Base-by-base conservation (phyloP, 2,888 invertebrate genomes). In the Graphium colonna region DNA sequence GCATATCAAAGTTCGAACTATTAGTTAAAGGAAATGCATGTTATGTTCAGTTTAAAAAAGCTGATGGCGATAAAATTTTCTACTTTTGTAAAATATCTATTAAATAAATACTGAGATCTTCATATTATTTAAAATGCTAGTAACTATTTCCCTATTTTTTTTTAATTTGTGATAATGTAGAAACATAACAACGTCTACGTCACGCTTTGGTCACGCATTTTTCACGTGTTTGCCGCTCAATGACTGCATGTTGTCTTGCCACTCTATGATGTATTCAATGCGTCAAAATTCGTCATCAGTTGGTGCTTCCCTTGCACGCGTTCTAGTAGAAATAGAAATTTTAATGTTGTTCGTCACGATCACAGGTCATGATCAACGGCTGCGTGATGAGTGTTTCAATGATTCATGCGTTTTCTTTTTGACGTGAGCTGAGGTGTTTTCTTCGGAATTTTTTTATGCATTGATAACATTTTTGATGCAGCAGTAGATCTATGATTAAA, bases 201-300 rank as follows among this genome's bases (percentile, higher is more conserved):
- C 81, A 80, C 71, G 75, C 60, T 49, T 51, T 56, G 57, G 63
- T 67, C 81, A 82, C 75, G 80, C 67, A 67, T 60, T 59, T 51
- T 60, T 59, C 81, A 82, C 75, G 79, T 75, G 66, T 60, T 52
- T 55, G 59, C 49, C 52, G 50, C 55, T 61, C 61, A 62, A 64
- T 66, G 65, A 65, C 64, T 55, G 60, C 60, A 52, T 61, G 60
- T 7, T 12, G 36, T 10, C 8, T 36, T 36, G 36, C 36, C 13
- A 58, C 18, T 56, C 15, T 33, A 41, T 15, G 7, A 13, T 15
- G 31, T 48, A 49, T 46, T 42, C 47, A 36, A 36, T 47, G 42
- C 47, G 21, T 16, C 17, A 13, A 31, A 49, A 43, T 44, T 53
- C 53, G 53, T 53, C 53, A 53, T 8, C 40, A 9, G 15, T 44